Base-by-base conservation (phyloP, 2,113 vertebrate genomes). In the Brevimyrus niger region DNA sequence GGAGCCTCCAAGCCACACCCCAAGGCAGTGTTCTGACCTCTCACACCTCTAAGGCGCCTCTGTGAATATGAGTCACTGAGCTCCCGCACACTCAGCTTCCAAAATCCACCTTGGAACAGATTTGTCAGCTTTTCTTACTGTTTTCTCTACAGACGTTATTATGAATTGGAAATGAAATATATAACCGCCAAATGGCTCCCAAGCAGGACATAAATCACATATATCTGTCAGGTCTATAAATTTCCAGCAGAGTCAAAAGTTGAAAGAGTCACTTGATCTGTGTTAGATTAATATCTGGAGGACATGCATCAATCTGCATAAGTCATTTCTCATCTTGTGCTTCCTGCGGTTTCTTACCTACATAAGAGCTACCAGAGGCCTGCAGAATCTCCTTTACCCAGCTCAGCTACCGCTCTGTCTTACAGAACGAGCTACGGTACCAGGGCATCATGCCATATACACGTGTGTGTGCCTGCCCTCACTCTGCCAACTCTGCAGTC, bases 81-180 rank as follows among this genome's bases (percentile, higher is more conserved):
- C 42, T n/a, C 47, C 73, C 9, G 15, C 65, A 38, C 46, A 21
- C 69, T 51, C 47, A 82, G 76, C 88, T 42, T 84, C 50, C 47
- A 31, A 76, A 55, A 55, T 51, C 35, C 35, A 83, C 50, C 73
- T 55, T 55, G 48, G 76, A 53, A 86, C 23, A 31, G 76, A 23
- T 19, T 53, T 65, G 55, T 31, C 11, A 65, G 35, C 31, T 50
- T 38, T n/a, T 84, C 35, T 58, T 53, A 53, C 19, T 23, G 4
- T 89, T 69, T 87, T 42, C 58, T 38, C 82, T 48, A 17, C 44
- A 89, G 82, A 73, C 19, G 69, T 87, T 73, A 86, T 89, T 48
- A 86, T 89, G 73, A 80, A 80, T 50, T 86, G 83, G 55, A 89
- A 89, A 84, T 84, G 35, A 84, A 84, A 86, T 85, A 86, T 19